Percentiles rank a stretch among this genome's conserved stretches.
These are phyloP conservation scores for Macaca mulatta DNA, from an alignment of 2,113 vertebrate species.

Conservation along the genomic window DNA sequence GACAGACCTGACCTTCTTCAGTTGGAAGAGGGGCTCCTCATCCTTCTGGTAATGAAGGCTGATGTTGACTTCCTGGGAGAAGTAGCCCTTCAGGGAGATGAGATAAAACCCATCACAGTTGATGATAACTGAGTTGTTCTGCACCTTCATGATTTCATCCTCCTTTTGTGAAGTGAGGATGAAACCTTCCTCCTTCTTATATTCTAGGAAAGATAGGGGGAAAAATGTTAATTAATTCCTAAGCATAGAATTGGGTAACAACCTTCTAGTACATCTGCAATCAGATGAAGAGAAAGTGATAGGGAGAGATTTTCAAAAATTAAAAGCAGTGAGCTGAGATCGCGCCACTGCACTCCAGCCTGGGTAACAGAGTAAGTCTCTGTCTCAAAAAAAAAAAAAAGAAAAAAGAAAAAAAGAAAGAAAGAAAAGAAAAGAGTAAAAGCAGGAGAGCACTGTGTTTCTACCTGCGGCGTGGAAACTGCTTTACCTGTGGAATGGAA, in stretches of 20 bases:
- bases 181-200: conserved; percentile 54
- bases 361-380: no score
- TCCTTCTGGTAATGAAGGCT: conserved; percentile 55
- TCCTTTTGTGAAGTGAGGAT: background rate
- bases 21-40: background rate
- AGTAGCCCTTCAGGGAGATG: conserved; percentile 67
- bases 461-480: background rate
- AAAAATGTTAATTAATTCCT: background rate
- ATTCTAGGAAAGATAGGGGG: background rate
- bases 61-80: conserved; percentile 48
- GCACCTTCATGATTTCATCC: conserved; percentile 51
- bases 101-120: conserved; percentile 75
- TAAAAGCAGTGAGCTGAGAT: background rate
- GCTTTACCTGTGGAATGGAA: background rate
- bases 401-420: no score
- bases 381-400: no score
- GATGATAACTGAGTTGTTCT: conserved; percentile 67
- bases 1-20: background rate
- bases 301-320: background rate
- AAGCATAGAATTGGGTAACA: background rate
- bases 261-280: background rate
- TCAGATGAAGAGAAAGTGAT: background rate
- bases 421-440: no score
- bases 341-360: no score
- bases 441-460: background rate